Evolutionary conservation across 2,888 invertebrate genomes (phyloP).

Genomic region (Caenorhabditis parvicauda): DNA sequence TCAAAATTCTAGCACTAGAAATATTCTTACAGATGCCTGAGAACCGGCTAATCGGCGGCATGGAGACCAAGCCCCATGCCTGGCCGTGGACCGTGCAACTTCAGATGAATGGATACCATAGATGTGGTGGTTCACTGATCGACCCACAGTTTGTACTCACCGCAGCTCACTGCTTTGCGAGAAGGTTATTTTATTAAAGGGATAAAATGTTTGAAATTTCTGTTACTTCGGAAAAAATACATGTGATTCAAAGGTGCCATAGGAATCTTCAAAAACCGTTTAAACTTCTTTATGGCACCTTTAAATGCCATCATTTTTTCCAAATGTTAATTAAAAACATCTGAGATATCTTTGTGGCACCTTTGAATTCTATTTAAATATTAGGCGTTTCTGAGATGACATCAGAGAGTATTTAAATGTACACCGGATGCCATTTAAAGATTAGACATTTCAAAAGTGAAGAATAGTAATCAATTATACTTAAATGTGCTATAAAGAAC

Average conservation of each 20-base stretch:
- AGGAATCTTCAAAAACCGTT: neutral
- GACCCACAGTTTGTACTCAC: constrained; percentile 50
- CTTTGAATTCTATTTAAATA: no score
- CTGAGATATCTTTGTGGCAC: no score
- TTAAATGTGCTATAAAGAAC: neutral
- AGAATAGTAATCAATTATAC: no score
- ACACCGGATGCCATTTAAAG: no score
- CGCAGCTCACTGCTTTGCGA: constrained; percentile 56
- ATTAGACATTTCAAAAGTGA: no score
- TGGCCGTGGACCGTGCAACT: constrained; percentile 59
- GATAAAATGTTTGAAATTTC: constrained; percentile 5
- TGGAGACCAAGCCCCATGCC: constrained; percentile 40
- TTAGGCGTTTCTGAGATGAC: no score
- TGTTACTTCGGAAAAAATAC: no score
- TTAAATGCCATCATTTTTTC: no score
- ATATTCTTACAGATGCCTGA: constrained; percentile 18
- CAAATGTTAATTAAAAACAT: no score
- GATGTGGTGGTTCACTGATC: constrained; percentile 55
- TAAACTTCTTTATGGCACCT: no score
- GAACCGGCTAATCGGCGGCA: constrained; percentile 51
- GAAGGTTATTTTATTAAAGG: constrained; percentile 24
- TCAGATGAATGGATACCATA: constrained; percentile 24
- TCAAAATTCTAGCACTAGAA: neutral
- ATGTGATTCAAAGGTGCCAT: no score
- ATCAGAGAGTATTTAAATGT: no score